These are phyloP conservation scores for Nemotelus nigrinus DNA, from an alignment of 2,888 invertebrate genomes.

Conservation along the genomic window DNA sequence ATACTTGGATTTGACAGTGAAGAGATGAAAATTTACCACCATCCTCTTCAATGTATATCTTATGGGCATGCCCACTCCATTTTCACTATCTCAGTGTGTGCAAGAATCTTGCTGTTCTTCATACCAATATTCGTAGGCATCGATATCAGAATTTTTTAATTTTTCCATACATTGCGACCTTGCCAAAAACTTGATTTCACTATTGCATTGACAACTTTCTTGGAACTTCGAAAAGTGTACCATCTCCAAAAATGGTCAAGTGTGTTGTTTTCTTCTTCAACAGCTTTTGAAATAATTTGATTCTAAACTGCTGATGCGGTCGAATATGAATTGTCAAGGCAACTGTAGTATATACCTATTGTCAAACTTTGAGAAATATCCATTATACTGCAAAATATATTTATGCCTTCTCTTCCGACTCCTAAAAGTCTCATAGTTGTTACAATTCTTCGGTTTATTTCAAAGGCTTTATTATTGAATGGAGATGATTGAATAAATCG, in stretches of 20 bases:
- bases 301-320: constrained; percentile 11
- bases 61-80: too few species aligned
- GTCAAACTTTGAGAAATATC: constrained; percentile 39
- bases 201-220: not conserved
- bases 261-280: constrained; percentile 23
- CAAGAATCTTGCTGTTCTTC: not conserved
- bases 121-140: not conserved
- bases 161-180: not conserved
- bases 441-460: too few species aligned
- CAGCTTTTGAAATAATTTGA: constrained; percentile 19
- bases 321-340: not conserved
- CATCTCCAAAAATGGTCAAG: too few species aligned
- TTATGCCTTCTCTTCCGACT: not conserved
- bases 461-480: too few species aligned
- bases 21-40: too few species aligned
- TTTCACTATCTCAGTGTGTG: too few species aligned
- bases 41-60: too few species aligned
- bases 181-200: not conserved
- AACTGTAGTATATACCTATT: not conserved
- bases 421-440: too few species aligned
- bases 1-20: too few species aligned
- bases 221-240: not conserved
- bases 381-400: constrained; percentile 53
- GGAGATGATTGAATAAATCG: too few species aligned
- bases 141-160: not conserved